A percentile compares a stretch with the other conserved stretches of the same genome.
Evolutionary conservation across 2,888 invertebrate species (phyloP).

Genomic region (Lysandra bellargus): DNA sequence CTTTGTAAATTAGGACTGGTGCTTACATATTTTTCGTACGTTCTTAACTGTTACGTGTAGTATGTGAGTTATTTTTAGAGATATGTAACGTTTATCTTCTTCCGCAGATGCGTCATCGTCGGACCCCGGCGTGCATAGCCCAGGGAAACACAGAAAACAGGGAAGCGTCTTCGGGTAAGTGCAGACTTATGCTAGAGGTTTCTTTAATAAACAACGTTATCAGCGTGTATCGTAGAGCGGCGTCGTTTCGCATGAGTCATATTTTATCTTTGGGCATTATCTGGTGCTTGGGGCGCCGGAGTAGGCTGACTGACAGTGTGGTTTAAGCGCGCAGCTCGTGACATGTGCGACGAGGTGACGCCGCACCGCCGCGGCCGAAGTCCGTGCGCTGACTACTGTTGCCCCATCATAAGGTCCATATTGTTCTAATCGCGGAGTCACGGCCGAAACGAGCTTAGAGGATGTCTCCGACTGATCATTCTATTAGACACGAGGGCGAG

Average conservation of each 20-base stretch:
- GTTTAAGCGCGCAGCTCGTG: slow-evolving; percentile 43
- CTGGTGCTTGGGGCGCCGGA: slow-evolving; percentile 53
- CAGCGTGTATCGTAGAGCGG: slow-evolving; percentile 42
- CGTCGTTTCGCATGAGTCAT: slow-evolving; percentile 58
- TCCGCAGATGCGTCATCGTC: slow-evolving; percentile 83
- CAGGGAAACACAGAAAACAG: slow-evolving; percentile 89
- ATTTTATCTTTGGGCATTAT: slow-evolving; percentile 62
- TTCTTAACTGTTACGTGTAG: not conserved
- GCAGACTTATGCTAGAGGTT: not conserved
- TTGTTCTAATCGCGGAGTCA: slow-evolving; percentile 14
- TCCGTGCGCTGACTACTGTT: slow-evolving; percentile 38
- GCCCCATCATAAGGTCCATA: slow-evolving; percentile 42
- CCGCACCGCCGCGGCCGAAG: slow-evolving; percentile 36
- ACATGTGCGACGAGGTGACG: slow-evolving; percentile 43
- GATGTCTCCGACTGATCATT: slow-evolving; percentile 27
- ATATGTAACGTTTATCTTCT: not conserved
- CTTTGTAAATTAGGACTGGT: slow-evolving; percentile 14
- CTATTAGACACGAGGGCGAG: slow-evolving; percentile 31
- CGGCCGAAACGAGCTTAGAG: slow-evolving; percentile 11
- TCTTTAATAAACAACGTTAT: slow-evolving; percentile 45
- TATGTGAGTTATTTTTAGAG: not conserved
- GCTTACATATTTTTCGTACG: slow-evolving; percentile 2
- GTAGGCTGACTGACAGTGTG: slow-evolving; percentile 36
- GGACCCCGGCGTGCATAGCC: slow-evolving; percentile 83
- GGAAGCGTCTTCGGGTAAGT: slow-evolving; percentile 91